phyloP scores from a whole-genome alignment of 92 coral and sea anemone genomes.

The Siderastrea siderea region DNA sequence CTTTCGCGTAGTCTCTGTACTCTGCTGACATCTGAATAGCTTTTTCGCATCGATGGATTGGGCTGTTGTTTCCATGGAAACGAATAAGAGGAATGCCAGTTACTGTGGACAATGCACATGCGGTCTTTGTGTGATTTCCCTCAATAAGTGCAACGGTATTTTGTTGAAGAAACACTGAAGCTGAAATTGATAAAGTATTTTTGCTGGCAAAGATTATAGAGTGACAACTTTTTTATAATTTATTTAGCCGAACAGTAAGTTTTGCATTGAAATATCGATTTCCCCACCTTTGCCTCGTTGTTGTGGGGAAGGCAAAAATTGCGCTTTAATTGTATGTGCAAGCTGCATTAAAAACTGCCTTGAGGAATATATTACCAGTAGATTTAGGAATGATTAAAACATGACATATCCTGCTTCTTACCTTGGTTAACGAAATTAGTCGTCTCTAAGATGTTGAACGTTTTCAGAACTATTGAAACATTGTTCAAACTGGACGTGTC shows the following conservation, averaged over 20 bases:
- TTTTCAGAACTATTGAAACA: constrained; percentile 6
- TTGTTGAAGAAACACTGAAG: constrained; percentile 31
- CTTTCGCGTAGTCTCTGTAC: constrained; percentile 42
- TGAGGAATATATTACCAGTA: too few species aligned
- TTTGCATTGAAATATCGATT: too few species aligned
- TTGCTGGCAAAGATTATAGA: not conserved
- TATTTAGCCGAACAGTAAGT: too few species aligned
- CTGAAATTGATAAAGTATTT: constrained; percentile 8
- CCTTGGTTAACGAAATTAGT: constrained; percentile 9
- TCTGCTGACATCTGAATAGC: constrained; percentile 58
- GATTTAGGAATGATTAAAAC: too few species aligned
- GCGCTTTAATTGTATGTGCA: too few species aligned
- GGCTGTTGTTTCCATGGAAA: constrained; percentile 9
- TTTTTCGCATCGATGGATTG: constrained; percentile 30
- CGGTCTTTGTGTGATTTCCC: constrained; percentile 23
- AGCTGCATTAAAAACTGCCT: too few species aligned
- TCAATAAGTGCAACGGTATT: constrained; percentile 56
- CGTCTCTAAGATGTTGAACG: not conserved
- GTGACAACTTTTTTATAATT: not conserved
- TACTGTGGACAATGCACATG: constrained; percentile 60
- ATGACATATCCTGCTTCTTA: not conserved
- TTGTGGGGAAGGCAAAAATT: too few species aligned
- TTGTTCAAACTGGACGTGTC: not conserved
- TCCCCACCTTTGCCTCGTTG: too few species aligned
- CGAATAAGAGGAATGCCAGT: constrained; percentile 61